These are phyloP conservation scores for Polypterus senegalus DNA, from an alignment of 2,113 vertebrate species.

Conservation along the genomic window DNA sequence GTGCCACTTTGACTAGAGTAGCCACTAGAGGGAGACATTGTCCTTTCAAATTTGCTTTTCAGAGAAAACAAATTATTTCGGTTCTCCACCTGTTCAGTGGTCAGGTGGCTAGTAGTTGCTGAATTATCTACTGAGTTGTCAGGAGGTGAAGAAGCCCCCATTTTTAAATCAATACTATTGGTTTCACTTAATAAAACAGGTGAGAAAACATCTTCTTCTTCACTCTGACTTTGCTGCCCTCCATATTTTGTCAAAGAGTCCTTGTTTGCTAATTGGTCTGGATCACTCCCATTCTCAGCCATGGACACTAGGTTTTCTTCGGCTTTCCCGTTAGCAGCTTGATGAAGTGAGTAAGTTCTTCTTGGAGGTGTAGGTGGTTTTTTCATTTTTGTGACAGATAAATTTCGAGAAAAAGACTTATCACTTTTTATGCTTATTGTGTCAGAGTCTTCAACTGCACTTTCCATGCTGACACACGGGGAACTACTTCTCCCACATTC, in stretches of 20 bases:
- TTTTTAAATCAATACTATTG: constrained; percentile 7
- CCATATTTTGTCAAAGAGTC: constrained; percentile 1
- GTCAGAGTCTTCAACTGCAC: constrained; percentile 35
- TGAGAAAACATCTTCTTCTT: constrained; percentile 32
- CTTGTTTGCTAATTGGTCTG: constrained; percentile 7
- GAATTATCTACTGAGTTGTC: constrained; percentile 28
- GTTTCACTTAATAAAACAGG: constrained; percentile 21
- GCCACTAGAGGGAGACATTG: constrained; percentile 90
- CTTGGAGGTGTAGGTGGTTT: constrained; percentile 62
- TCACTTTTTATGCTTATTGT: constrained; percentile 48
- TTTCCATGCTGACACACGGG: constrained; percentile 26
- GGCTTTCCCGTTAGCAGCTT: constrained; percentile 42
- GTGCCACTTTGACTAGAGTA: constrained; percentile 94
- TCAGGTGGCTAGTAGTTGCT: constrained; percentile 23
- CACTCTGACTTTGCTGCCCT: constrained; percentile 20
- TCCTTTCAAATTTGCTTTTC: constrained; percentile 58
- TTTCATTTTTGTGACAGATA: constrained; percentile 80
- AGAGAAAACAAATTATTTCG: constrained; percentile 23
- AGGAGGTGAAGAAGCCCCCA: constrained; percentile 3
- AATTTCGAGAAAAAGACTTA: constrained; percentile 49
- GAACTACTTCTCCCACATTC: constrained; percentile 25
- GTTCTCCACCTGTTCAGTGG: constrained; percentile 23
- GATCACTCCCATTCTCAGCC: constrained; percentile 10
- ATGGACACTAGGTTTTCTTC: constrained; percentile 18
- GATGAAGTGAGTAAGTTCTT: constrained; percentile 75